Evolutionary conservation across 2,888 invertebrate species (phyloP).

Genomic region (Ypsolopha scabrella): DNA sequence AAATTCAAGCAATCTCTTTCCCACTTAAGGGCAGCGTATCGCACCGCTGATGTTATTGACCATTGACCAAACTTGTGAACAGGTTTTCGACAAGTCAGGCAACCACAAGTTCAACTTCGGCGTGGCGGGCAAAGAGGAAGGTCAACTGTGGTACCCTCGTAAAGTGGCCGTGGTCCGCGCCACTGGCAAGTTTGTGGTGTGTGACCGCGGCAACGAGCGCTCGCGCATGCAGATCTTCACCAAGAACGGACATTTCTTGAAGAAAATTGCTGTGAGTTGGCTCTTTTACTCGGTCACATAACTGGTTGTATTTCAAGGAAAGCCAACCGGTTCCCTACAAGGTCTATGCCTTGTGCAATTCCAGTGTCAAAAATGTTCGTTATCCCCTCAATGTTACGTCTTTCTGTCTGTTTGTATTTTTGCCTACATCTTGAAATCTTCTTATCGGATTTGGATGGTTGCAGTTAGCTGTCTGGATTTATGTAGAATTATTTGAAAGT

Average conservation of each 20-base stretch:
- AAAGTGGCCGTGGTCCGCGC: slow-evolving; percentile 93
- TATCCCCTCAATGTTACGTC: neutral
- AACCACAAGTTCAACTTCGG: slow-evolving; percentile 95
- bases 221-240: slow-evolving; percentile 98
- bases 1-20: too few relatives aligned
- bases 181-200: slow-evolving; percentile 94
- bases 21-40: too few relatives aligned
- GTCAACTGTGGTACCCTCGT: slow-evolving; percentile 96
- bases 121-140: slow-evolving; percentile 94
- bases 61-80: slow-evolving; percentile 14
- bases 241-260: slow-evolving; percentile 94
- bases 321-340: too few relatives aligned
- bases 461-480: neutral
- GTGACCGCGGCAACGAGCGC: slow-evolving; percentile 96
- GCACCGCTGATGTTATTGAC: too few relatives aligned
- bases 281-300: neutral
- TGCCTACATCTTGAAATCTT: neutral
- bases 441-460: neutral
- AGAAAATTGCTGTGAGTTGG: slow-evolving; percentile 83
- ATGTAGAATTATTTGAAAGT: too few relatives aligned
- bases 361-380: too few relatives aligned
- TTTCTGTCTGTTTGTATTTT: neutral
- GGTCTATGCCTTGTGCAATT: too few relatives aligned
- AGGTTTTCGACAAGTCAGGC: slow-evolving; percentile 95
- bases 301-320: too few relatives aligned